These are phyloP conservation scores for Hassar affinis DNA, from an alignment of 2,113 vertebrate species.

Conservation along the genomic window DNA sequence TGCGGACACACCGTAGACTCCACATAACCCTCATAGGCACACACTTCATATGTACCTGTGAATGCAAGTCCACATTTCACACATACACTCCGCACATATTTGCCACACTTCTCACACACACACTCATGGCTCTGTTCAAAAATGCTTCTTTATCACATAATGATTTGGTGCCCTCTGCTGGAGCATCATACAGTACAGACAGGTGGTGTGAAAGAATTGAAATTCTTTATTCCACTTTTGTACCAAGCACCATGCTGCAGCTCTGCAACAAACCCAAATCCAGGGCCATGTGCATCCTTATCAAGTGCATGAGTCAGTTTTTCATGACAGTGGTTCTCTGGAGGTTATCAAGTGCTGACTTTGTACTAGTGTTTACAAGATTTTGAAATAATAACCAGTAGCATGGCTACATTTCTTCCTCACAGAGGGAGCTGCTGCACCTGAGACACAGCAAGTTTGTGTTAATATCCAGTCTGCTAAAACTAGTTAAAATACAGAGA, in stretches of 20 bases:
- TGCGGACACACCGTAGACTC: background rate
- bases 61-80: conserved; percentile 4
- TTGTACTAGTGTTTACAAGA: background rate
- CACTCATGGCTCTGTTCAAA: background rate
- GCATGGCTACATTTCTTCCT: background rate
- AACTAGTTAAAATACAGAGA: background rate
- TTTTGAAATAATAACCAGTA: background rate
- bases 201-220: background rate
- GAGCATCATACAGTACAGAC: background rate
- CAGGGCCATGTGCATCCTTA: background rate
- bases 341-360: background rate
- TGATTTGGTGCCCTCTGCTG: conserved; percentile 38
- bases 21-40: conserved; percentile 2
- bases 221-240: background rate
- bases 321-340: background rate
- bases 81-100: background rate
- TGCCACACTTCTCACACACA: background rate
- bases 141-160: background rate
- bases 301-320: background rate
- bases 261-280: background rate
- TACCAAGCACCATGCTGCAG: background rate
- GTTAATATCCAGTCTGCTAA: background rate
- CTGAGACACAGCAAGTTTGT: background rate
- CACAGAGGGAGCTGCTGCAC: background rate
- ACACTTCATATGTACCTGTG: conserved; percentile 16